Base-by-base conservation (phyloP, 1,140 invertebrate species). In the Condylostylus longicornis region DNA sequence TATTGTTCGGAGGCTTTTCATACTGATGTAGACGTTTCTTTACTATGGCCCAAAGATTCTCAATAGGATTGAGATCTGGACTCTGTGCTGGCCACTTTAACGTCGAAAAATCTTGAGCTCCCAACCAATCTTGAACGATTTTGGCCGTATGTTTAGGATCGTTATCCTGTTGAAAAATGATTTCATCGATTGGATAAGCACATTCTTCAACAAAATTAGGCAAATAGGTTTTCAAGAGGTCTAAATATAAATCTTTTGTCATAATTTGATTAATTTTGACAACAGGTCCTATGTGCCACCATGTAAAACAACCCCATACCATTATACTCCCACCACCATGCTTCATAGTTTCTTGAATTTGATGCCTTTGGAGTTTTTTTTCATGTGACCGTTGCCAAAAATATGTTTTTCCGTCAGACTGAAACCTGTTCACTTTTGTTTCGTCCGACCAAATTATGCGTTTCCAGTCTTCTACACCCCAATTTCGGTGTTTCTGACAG, bases 41-140 rank as follows among this genome's bases (percentile, higher is more conserved):
- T n/a, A n/a, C n/a, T n/a, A n/a, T n/a, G n/a, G n/a, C 38, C 46
- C 44, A 53, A 20, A 53, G 35, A 39, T 51, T 45, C 31, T 51
- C 49, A 27, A 53, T 50, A 9, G 46, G 47, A 40, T 56, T 54
- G 14, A 51, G 31, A 39, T 54, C 49, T 17, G 50, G 50, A 14
- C 47, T 48, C 31, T 54, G 49, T 5, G 45, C 35, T 17, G 47
- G 47, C 49, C 40, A 52, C 9, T 43, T 17, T 25, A 53, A 35
- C 14, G 48, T 38, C 9, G 42, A 15, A 18, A 51, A 30, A 25
- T 40, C 33, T 14, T 46, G 39, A 5, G 35, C 15, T 14, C 12
- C 10, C 33, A 49, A 28, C 21, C 39, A 49, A 18, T 37, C 17
- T 30, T 45, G 43, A 23, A 42, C 37, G 7, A 33, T 20, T 37